Conservation (phyloP, 53 echinoderm and acorn worm species). For the Paracentrotus lividus region DNA sequence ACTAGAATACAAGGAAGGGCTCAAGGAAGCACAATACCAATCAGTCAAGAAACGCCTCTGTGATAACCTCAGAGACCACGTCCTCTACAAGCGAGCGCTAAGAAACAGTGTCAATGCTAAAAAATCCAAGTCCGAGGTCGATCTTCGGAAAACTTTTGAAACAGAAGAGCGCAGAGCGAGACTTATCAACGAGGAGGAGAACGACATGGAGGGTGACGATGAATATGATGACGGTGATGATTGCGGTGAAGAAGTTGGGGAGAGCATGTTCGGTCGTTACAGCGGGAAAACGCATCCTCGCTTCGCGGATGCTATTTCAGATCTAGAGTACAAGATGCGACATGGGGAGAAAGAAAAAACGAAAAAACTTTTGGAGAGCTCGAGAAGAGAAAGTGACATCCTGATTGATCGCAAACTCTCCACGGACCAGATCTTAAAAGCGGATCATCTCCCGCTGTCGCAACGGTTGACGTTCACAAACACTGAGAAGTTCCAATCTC, state of each 20-base stretch:
- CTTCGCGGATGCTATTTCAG: conserved; percentile 65
- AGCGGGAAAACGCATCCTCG: conserved; percentile 54
- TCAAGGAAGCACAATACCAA: conserved; percentile 73
- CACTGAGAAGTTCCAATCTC: conserved; percentile 53
- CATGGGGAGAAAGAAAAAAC: conserved; percentile 44
- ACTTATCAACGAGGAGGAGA: too few relatives aligned
- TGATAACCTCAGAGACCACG: conserved; percentile 75
- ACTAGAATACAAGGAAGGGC: conserved; percentile 71
- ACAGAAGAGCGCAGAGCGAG: not conserved
- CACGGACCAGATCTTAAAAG: conserved; percentile 72
- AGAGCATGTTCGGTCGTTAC: conserved; percentile 70
- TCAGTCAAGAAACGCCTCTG: conserved; percentile 73
- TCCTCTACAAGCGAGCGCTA: conserved; percentile 75
- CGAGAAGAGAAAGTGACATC: conserved; percentile 69
- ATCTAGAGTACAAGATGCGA: conserved; percentile 67
- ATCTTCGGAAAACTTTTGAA: not conserved
- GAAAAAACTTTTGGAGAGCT: conserved; percentile 71
- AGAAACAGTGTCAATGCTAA: conserved; percentile 13
- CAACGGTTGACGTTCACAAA: conserved; percentile 64
- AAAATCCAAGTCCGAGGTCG: conserved; percentile 8
- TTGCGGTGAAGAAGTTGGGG: not conserved
- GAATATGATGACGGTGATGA: conserved; percentile 23
- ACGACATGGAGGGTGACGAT: too few relatives aligned
- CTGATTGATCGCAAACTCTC: conserved; percentile 72
- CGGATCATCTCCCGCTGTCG: conserved; percentile 65